Evolutionary conservation across 2,797 vertebrate species (phyloP), one percentile per base, ranked within the genome.

Genomic region (Gymnoscopelus braueri): DNA sequence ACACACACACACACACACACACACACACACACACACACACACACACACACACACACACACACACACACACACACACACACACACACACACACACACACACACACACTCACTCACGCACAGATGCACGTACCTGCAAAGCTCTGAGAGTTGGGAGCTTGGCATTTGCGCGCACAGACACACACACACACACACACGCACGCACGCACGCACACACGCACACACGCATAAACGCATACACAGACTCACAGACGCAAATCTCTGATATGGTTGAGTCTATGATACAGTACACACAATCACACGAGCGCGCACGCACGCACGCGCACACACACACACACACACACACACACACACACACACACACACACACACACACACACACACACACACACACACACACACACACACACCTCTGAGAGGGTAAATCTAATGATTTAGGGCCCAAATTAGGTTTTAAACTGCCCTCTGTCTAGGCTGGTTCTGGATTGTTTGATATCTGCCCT

Each of bases 391-490:
- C 35, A 32, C 52, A 55, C 65, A 74, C 69, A 72, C 67, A 80
- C 67, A 84, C 69, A 29, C 74, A 53, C 52, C 60, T 67, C 0
- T 14, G 29, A 71, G 70, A 72, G 72, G 55, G 68, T 71, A 35
- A n/a, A n/a, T n/a, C n/a, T n/a, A 92, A 92, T 94, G 92, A 95
- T 94, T 94, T 93, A 94, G 90, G 88, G 85, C 84, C 91, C 75
- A 91, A 94, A 92, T 95, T 84, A 93, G 88, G 86, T 89, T 94
- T 93, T 87, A 92, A 91, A 93, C 88, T 93, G 82, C 87, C 82
- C 81, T 89, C 90, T 92, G 83, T 94, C 93, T 91, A 71, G 67
- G 65, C 77, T 87, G 77, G 78, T 90, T 79, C 80, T 89, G 83
- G 87, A 85, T 81, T 83, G 88, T 93, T 91, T 92, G 80, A 81